Base-by-base conservation (phyloP, 1,140 invertebrate species). In the Coenobita brevimanus region DNA sequence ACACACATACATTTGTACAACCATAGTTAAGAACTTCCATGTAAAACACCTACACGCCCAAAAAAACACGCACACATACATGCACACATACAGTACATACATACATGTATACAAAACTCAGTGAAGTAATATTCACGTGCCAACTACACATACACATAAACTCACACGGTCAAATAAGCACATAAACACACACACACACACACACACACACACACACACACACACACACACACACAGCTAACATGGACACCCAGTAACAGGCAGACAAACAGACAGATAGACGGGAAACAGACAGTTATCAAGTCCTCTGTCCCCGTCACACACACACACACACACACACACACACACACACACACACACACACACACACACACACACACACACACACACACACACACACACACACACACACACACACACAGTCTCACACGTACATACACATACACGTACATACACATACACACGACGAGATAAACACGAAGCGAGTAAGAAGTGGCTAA, bases 281-380 rank as follows among this genome's bases (percentile, higher is more conserved):
- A 50, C 46, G 17, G 6, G n/a, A 73, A 17, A 73, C 69, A 73
- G 27, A 73, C 69, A 73, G 6, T 50, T 50, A 17, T 50, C 17
- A 50, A 8, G 46, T 17, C 46, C 17, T 50, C 17, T 50, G 46
- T 50, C 21, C n/a, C 8, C 4, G 6, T n/a, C 30, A 24, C 8
- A 73, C 30, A 73, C 69, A 36, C 33, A 73, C 69, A 27, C n/a
- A 73, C n/a, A 73, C 33, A 33, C 8, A 67, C n/a, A 67, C 6
- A 6, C 6, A 33, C 21, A n/a, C n/a, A 33, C 64, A 33, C 30
- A 24, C n/a, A 73, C 30, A 73, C 69, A 73, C 33, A 73, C 69
- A 73, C 69, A 73, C n/a, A 73, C 69, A 27, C 69, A 73, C 69
- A 73, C 69, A 73, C 69, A 73, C 69, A 73, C 69, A 73, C 69